Evolutionary conservation across 1,140 invertebrate genomes (phyloP), one percentile per base, ranked within the genome.

Genomic region (Pomacea maculata): DNA sequence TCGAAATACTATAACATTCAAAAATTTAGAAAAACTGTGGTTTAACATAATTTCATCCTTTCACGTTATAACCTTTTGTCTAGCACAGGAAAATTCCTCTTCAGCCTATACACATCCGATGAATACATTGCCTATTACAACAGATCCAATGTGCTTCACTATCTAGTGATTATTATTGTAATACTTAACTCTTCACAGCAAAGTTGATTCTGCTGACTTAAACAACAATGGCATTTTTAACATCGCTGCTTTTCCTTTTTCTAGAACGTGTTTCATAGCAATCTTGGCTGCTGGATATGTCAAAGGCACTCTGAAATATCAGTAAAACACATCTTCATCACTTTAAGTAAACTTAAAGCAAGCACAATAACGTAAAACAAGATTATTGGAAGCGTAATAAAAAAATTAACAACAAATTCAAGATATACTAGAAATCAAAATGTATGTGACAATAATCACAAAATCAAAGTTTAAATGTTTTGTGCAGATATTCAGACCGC

Each of bases 301-400:
- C 67, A 71, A 78, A 78, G 29, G 67, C 77, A 17, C 64, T 71
- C 77, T 78, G 77, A 64, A 78, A 78, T 15, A 6, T 45, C 34
- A 70, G 67, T 25, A 70, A 70, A 25, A 70, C 21, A 25, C 21
- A 12, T 14, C 3, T 45, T 45, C 10, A 12, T 34, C 12, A 6
- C n/a, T 5, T 70, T n/a, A 34, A 34, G 21, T 65, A n/a, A 21
- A 64, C 15, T 78, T n/a, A 7, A 19, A 12, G 11, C 8, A 34
- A 55, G 45, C 64, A 14, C 25, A 19, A 64, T 83, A 85, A 82
- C 45, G 79, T 75, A 21, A 87, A 61, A 34, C 87, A 85, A 87
- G 86, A 86, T 52, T 85, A 84, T 15, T 73, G 63, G 55, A 79
- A 76, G 84, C 85, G 79, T 45, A 81, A 82, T 52, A 76, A 72